Evolutionary conservation across 2,113 vertebrate genomes (phyloP), one percentile per base, ranked within the genome.

Genomic region (Tor tambroides): DNA sequence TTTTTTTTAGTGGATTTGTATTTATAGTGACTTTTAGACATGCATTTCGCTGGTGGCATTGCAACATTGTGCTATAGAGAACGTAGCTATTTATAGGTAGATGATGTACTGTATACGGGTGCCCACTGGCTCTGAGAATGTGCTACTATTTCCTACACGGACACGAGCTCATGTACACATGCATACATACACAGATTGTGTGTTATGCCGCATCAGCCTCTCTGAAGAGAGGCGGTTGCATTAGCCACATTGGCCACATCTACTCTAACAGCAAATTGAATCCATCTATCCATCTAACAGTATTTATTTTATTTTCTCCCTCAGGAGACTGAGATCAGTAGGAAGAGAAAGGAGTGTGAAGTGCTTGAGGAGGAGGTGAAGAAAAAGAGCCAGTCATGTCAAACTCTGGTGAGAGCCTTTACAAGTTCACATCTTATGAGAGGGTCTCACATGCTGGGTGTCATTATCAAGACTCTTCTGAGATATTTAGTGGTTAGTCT

Each of bases 321-420:
- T 84, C 91, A 95, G 95, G 94, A 95, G 93, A 94, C 91, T 80
- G 95, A 95, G 92, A 93, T 94, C 93, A 93, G 92, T 91, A 93
- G 89, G 92, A 96, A 91, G 89, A 92, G 90, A 84, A 94, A 93
- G 90, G 94, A 95, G 94, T 94, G 93, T 89, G 92, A 93, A 93
- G 91, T 91, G 86, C 93, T 94, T 83, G 92, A 94, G 79, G 92
- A 92, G 83, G 94, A 94, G 92, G 94, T 95, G 94, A 95, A 94
- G 93, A 95, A 93, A 92, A 95, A 93, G 89, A 94, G 94, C 92
- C 94, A 94, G 93, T 95, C 94, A 96, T 96, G 95, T 93, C 94
- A 95, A 95, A 95, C 94, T 92, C 94, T 95, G 94, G 95, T 95
- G 93, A 95, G 95, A 93, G 93, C 89, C 80, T 75, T 81, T 69